Percentiles rank a stretch among this genome's conserved stretches.
These are phyloP conservation scores for Cartodere bifasciata DNA, from an alignment of 2,888 invertebrate genomes.

Conservation along the genomic window DNA sequence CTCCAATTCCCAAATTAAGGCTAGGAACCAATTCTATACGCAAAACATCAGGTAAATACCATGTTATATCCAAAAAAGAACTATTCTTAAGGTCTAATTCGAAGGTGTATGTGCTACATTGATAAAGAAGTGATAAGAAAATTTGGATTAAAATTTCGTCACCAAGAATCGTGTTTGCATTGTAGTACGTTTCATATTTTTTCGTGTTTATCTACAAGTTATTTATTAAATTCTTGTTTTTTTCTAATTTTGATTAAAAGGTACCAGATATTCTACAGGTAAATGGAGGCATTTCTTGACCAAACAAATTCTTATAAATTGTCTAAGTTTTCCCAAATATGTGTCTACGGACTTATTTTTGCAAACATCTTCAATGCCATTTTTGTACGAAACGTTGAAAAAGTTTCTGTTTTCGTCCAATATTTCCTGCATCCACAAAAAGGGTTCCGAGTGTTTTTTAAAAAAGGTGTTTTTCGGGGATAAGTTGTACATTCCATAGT, in stretches of 20 bases:
- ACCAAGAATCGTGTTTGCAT: conserved; percentile 40
- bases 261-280: conserved; percentile 40
- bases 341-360: conserved; percentile 33
- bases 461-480: conserved; percentile 33
- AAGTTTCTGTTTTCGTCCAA: conserved; percentile 21
- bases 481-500: conserved; percentile 39
- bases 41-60: conserved; percentile 43
- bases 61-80: conserved; percentile 48
- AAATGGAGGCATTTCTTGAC: conserved; percentile 40
- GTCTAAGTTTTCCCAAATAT: conserved; percentile 36
- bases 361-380: conserved; percentile 36
- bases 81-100: conserved; percentile 42
- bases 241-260: too few species aligned
- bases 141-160: conserved; percentile 50
- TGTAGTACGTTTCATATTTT: conserved; percentile 22
- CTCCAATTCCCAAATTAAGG: conserved; percentile 45
- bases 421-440: conserved; percentile 42
- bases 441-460: conserved; percentile 35
- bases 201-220: conserved; percentile 17
- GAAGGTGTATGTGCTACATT: conserved; percentile 40
- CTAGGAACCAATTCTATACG: conserved; percentile 50
- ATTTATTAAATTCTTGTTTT: neutral
- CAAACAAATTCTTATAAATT: conserved; percentile 40
- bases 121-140: conserved; percentile 42
- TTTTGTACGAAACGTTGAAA: conserved; percentile 30